Evolutionary conservation across 2,113 vertebrate species (phyloP), one percentile per base, ranked within the genome.

Genomic region (Hipposideros armiger): DNA sequence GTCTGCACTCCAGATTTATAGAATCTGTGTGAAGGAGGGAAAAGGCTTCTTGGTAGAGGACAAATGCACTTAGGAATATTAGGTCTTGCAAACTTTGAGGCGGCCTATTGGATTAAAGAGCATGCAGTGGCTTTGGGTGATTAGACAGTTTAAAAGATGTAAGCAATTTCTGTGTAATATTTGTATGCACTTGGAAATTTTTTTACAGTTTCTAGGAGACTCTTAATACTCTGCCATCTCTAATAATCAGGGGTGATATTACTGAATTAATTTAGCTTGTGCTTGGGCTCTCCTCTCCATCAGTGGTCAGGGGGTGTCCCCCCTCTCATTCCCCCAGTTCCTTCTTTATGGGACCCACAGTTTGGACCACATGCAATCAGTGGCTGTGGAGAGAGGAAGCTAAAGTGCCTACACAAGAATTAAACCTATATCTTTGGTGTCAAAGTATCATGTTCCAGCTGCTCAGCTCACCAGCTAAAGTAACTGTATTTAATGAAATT

Each of bases 401-500:
- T 60, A 15, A 64, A 58, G 52, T 47, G 7, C 19, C 42, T 72
- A 24, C 19, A 4, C 32, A 54, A 64, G 66, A 69, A 85, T 73
- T 40, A 94, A 30, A 16, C 28, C 74, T 81, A 1, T 78, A 16
- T 95, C 60, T 85, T 94, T 58, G 50, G 84, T 74, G 26, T 96
- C 80, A 66, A 60, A 90, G 26, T 22, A 20, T 80, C 72, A 11
- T 74, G 67, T 87, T 93, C 50, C n/a, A 88, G 20, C 54, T 66
- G 52, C 52, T 81, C 28, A 94, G 69, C 47, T 94, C 47, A 62
- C 81, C 81, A 92, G 88, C 64, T 77, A 74, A 87, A 94, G 73
- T 94, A 74, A 73, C 86, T 88, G 73, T 96, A 52, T 96, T 96
- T 94, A 97, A 96, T 97, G 96, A 96, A 96, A 80, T 97, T 92